Evolutionary conservation across 1,140 invertebrate species (phyloP).

Genomic region (Dreissena polymorpha): DNA sequence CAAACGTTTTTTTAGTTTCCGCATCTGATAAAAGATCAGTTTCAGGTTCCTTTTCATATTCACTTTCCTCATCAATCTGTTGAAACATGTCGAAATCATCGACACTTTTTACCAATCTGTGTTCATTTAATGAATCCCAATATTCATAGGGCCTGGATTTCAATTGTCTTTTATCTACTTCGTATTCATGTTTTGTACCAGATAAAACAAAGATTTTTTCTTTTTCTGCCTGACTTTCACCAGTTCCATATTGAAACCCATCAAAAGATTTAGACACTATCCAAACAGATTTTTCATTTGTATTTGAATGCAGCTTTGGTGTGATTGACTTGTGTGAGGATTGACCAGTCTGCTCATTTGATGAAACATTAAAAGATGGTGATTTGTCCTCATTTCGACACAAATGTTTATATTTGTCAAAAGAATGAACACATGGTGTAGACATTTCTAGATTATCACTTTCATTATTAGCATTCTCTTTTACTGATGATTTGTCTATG

Average conservation of each 20-base stretch:
- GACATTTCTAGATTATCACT: background rate
- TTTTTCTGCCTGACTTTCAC: background rate
- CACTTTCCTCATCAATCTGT: constrained; percentile 17
- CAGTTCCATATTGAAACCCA: background rate
- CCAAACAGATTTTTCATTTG: too few species aligned
- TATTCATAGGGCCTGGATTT: background rate
- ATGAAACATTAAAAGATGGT: too few species aligned
- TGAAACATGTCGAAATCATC: constrained; percentile 42
- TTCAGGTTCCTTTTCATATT: background rate
- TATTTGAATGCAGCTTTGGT: too few species aligned
- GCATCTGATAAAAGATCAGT: constrained; percentile 9
- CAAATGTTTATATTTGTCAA: too few species aligned
- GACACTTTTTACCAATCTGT: background rate
- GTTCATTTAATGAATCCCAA: background rate
- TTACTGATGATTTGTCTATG: background rate
- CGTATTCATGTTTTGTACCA: background rate
- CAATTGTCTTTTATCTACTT: background rate
- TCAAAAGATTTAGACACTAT: background rate
- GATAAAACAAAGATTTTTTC: background rate
- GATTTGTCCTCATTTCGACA: too few species aligned
- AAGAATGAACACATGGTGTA: too few species aligned
- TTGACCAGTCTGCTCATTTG: too few species aligned
- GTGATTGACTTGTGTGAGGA: too few species aligned
- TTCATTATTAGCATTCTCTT: background rate
- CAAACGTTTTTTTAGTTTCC: background rate